Conservation (phyloP, 2,888 invertebrate species). For the Trichogramma evanescens region DNA sequence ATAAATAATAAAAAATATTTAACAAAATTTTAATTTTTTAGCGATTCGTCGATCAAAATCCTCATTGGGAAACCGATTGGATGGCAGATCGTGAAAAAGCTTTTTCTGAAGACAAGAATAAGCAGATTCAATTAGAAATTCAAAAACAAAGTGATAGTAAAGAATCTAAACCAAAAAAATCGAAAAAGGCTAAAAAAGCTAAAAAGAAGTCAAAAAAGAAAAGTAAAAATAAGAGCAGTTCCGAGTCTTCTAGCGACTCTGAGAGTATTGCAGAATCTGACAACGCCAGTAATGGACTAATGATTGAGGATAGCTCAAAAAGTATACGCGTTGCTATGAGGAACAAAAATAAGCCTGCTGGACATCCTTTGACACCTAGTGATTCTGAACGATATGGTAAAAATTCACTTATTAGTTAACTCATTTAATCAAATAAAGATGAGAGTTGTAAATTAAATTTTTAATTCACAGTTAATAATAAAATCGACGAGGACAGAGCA, state of each 20-base stretch:
- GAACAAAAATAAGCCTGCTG: conserved; percentile 52
- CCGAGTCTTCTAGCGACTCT: conserved; percentile 43
- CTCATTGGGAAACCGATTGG: conserved; percentile 84
- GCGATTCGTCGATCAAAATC: conserved; percentile 77
- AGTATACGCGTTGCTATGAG: conserved; percentile 63
- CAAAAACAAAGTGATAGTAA: conserved; percentile 49
- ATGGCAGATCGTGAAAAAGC: conserved; percentile 72
- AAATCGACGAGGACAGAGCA: conserved; percentile 47
- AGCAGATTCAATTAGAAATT: conserved; percentile 44
- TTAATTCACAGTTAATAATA: conserved; percentile 7
- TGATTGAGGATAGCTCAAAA: conserved; percentile 51
- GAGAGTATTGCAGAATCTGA: conserved; percentile 46
- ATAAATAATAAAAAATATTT: too few relatives aligned
- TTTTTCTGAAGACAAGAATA: conserved; percentile 43
- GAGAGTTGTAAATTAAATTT: not conserved
- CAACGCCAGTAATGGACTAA: conserved; percentile 12
- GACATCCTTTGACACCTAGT: conserved; percentile 46
- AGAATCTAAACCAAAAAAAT: conserved; percentile 53
- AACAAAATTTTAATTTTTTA: conserved; percentile 40
- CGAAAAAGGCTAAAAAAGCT: conserved; percentile 54
- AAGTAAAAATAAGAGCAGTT: conserved; percentile 45
- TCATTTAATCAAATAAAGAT: conserved; percentile 13
- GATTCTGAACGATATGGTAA: conserved; percentile 43
- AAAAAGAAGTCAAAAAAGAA: conserved; percentile 50
- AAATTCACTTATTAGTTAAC: too few relatives aligned